Conservation (phyloP, 2,113 vertebrate species). For the Irena cyanogastra region DNA sequence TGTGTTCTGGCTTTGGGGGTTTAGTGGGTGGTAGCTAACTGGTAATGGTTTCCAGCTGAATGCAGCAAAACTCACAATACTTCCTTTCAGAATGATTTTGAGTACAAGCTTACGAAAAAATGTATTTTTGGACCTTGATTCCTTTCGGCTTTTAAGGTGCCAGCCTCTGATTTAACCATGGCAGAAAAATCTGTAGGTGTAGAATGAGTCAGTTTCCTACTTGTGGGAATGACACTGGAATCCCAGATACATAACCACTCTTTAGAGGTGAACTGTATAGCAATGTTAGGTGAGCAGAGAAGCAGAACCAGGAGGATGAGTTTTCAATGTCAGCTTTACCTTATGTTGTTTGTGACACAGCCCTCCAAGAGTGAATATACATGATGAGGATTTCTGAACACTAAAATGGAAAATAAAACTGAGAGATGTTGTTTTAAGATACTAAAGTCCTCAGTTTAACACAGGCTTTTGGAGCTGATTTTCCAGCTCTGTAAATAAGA, state of each 20-base stretch:
- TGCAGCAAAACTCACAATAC: background rate
- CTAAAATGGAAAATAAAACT: background rate
- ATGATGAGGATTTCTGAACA: background rate
- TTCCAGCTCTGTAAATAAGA: conserved; percentile 43
- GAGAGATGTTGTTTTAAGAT: background rate
- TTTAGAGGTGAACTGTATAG: background rate
- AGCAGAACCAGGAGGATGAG: background rate
- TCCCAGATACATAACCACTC: background rate
- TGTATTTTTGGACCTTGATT: background rate
- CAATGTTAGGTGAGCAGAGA: background rate
- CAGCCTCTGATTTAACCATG: background rate
- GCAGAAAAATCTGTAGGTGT: background rate
- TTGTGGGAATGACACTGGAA: background rate
- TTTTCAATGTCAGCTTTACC: background rate
- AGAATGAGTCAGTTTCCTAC: conserved; percentile 17
- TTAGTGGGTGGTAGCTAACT: background rate
- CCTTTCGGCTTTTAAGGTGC: background rate
- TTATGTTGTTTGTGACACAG: background rate
- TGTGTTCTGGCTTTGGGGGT: background rate
- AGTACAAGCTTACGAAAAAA: background rate
- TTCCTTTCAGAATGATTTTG: background rate
- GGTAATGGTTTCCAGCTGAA: background rate
- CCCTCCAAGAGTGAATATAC: background rate
- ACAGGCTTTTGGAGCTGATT: background rate
- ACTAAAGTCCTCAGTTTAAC: background rate